Base-by-base conservation (phyloP, 2,888 invertebrate species). In the Netelia melanura region DNA sequence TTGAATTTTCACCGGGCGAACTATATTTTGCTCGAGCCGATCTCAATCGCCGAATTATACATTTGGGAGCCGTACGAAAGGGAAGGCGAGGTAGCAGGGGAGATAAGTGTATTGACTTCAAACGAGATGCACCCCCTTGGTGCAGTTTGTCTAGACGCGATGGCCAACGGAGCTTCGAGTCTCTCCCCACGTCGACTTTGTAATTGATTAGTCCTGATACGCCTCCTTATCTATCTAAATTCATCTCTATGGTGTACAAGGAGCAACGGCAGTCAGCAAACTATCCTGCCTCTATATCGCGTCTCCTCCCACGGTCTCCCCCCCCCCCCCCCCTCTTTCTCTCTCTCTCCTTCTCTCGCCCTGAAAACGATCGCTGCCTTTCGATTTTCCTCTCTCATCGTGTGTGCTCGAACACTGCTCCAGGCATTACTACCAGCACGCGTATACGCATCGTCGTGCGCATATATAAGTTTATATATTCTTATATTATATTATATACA, bases 201-300 rank as follows among this genome's bases (percentile, higher is more conserved):
- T 92, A 93, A 93, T 92, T 93, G 92, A 93, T 93, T 92, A 92
- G 90, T 91, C 91, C 89, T 90, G 93, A 92, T 92, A 92, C 92
- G 93, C 92, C 93, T 93, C 90, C 91, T 92, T 92, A 92, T 92
- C 91, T 91, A 90, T 91, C 89, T 90, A 91, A 92, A 92, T 92
- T 90, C 91, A 92, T 93, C 92, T 91, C 86, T 71, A 6, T 43
- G 43, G 44, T 80, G 44, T 52, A 21, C 43, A 65, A 71, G 54
- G 70, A 75, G 61, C 72, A 71, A 64, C 79, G 81, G 75, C 76
- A 44, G 75, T 80, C 81, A 72, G 72, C 82, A 68, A 21, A 21
- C 9, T 65, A 65, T 76, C 67, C 70, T 64, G 80, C 67, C 58
- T 80, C 68, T 84, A 67, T 75, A 67, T 75, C 71, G 38, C 38